These are phyloP conservation scores for Tortricodes alternella DNA, from an alignment of 2,888 invertebrate genomes.

Conservation along the genomic window DNA sequence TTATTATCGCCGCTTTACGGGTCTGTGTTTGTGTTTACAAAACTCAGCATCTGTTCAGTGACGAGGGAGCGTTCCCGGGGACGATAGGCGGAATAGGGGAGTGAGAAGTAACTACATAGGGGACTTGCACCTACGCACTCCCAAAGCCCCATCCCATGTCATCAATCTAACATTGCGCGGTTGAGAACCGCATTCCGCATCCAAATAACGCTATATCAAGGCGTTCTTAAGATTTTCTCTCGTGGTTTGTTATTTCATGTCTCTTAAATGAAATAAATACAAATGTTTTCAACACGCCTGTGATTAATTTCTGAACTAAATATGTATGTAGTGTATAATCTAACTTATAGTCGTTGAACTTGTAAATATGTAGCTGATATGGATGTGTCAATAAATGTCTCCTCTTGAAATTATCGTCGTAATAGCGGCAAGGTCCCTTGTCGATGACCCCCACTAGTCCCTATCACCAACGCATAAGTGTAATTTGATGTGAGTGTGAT, in stretches of 20 bases:
- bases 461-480: slow-evolving; percentile 12
- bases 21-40: slow-evolving; percentile 58
- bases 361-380: slow-evolving; percentile 30
- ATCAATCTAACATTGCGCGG: slow-evolving; percentile 47
- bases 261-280: not conserved
- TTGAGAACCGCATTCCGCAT: slow-evolving; percentile 28
- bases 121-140: slow-evolving; percentile 45
- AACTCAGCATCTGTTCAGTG: slow-evolving; percentile 55
- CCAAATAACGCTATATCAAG: slow-evolving; percentile 22
- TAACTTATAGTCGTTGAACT: slow-evolving; percentile 31
- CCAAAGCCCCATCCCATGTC: slow-evolving; percentile 41
- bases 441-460: slow-evolving; percentile 26
- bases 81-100: slow-evolving; percentile 34
- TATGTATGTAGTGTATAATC: not conserved
- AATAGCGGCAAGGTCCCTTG: slow-evolving; percentile 25
- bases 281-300: too few relatives aligned
- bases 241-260: slow-evolving; percentile 5
- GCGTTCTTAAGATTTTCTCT: slow-evolving; percentile 15
- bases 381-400: slow-evolving; percentile 16
- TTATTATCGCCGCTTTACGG: slow-evolving; percentile 43
- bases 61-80: slow-evolving; percentile 35
- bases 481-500: not conserved
- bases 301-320: not conserved
- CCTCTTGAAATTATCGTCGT: slow-evolving; percentile 24
- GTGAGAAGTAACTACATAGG: slow-evolving; percentile 35